phyloP scores from a whole-genome alignment of 2,113 vertebrate genomes.

The Egretta garzetta region DNA sequence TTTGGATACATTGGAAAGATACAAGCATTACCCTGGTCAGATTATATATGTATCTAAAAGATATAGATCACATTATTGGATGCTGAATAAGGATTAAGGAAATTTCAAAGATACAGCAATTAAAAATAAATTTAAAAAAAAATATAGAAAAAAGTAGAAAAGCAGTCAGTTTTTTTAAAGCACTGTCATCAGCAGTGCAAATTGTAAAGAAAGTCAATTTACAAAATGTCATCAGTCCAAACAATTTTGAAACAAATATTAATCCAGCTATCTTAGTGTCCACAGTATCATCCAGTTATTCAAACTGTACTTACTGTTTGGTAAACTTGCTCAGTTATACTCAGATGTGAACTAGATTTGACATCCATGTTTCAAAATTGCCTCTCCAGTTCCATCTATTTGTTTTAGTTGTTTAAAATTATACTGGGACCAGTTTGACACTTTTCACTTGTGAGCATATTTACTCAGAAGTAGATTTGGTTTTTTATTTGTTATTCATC shows the following conservation, averaged over 20 bases:
- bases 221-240: background rate
- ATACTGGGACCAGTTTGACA: background rate
- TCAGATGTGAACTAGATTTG: background rate
- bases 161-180: background rate
- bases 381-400: background rate
- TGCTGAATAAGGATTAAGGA: background rate
- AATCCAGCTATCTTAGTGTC: background rate
- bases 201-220: background rate
- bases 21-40: background rate
- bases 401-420: background rate
- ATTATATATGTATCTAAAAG: background rate
- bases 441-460: conserved; percentile 33
- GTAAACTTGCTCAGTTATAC: background rate
- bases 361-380: background rate
- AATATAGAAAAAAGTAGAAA: background rate
- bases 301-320: background rate
- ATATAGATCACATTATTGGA: background rate
- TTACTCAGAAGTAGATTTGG: background rate
- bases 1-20: background rate
- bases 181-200: background rate
- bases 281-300: background rate
- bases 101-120: background rate
- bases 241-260: background rate
- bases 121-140: background rate
- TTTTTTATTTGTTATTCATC: conserved; percentile 35